A percentile compares a stretch with the other conserved stretches of the same genome.
phyloP scores from a whole-genome alignment of 2,888 invertebrate genomes.

The Acleris cristana region DNA sequence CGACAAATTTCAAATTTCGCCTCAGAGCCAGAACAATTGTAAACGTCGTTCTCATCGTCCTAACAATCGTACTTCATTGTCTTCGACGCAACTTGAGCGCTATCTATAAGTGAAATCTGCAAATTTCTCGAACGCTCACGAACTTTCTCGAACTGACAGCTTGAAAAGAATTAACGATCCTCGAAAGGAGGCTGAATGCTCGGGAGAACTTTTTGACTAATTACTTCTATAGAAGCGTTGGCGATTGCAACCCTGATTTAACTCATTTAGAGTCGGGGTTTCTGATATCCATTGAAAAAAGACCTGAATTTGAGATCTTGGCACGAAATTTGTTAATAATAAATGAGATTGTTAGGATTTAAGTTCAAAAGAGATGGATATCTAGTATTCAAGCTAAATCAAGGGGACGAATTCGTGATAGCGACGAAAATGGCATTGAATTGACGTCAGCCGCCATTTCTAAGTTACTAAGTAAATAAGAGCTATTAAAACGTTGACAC shows the following conservation, averaged over 20 bases:
- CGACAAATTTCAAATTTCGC: too few relatives aligned
- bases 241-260: neutral
- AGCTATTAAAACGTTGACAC: too few relatives aligned
- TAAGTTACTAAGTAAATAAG: too few relatives aligned
- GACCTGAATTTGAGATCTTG: too few relatives aligned
- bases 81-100: neutral
- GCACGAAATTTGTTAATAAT: too few relatives aligned
- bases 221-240: conserved; percentile 11
- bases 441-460: too few relatives aligned
- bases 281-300: neutral
- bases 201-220: conserved; percentile 21
- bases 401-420: too few relatives aligned
- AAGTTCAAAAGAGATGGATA: too few relatives aligned
- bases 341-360: too few relatives aligned
- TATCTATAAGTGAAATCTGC: conserved; percentile 19
- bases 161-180: conserved; percentile 31
- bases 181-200: conserved; percentile 1
- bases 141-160: conserved; percentile 23
- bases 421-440: too few relatives aligned
- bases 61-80: conserved; percentile 14
- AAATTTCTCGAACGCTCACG: conserved; percentile 8
- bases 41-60: neutral
- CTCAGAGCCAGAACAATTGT: too few relatives aligned
- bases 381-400: too few relatives aligned
- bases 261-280: neutral